Evolutionary conservation across 2,797 vertebrate species (phyloP), one percentile per base, ranked within the genome.

Genomic region (Coregonus suidteri): DNA sequence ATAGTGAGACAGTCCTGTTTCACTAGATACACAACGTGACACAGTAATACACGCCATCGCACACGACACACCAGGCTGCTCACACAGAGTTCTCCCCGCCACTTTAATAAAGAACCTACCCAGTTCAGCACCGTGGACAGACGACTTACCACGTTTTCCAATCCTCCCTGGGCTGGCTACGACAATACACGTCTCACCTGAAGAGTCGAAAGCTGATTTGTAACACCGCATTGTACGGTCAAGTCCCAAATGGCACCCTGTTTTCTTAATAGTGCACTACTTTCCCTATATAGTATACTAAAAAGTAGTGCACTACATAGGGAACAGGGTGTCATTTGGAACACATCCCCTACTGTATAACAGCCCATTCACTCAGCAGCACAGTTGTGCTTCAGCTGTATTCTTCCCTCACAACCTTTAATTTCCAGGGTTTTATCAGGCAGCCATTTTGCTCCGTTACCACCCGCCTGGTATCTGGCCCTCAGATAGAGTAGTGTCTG

Each of bases 351-450:
- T 79, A 74, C 84, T 88, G 77, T 75, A 75, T n/a, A 84, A 88
- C 79, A 9, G 6, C 68, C 70, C 79, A 82, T 87, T 88, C 84
- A 87, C 90, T 91, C 89, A 91, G 80, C 79, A 31, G n/a, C 13
- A 1, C 84, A 52, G 90, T 92, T 92, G 91, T 92, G 11, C 80
- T 84, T 81, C 20, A 4, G 75, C 79, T 56, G 83, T 76, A 91
- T 91, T 92, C 87, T 91, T 90, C 82, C 84, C 35, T 11, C 25
- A 83, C 85, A 88, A 88, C 81, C 77, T 89, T 86, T 91, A 86
- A 91, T 93, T 92, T 93, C 89, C 90, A 89, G 84, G 88, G 90
- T 79, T 86, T 93, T 91, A 92, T 93, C 90, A 87, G 87, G 82
- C 14, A 20, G 20, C 2, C 25, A 6, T 34, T 30, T 54, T 52